Conservation (phyloP, 2,797 vertebrate genomes). For the Smutsia temminckii region DNA sequence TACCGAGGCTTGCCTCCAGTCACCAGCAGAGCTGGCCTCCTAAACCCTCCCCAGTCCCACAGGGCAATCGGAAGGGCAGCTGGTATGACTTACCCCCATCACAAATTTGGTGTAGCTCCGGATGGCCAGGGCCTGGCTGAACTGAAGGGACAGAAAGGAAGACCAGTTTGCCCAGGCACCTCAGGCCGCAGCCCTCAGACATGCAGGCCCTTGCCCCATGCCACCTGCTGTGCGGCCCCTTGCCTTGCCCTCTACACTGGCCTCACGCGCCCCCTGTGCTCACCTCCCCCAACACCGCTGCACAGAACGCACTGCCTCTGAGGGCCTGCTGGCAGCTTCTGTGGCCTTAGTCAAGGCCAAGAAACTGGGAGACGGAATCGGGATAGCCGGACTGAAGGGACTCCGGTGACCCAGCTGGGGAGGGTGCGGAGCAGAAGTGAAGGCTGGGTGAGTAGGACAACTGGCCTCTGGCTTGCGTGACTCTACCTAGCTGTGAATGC, state of each 20-base stretch:
- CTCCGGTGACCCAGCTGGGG: not conserved
- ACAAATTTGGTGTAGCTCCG: conserved; percentile 94
- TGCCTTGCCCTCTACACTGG: not conserved
- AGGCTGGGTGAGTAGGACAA: fast-evolving
- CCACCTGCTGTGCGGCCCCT: not conserved
- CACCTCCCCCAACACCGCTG: fast-evolving
- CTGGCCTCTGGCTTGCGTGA: not conserved
- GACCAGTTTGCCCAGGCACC: not conserved
- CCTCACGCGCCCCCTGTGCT: not conserved
- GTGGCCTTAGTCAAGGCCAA: not conserved
- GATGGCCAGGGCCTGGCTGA: conserved; percentile 91
- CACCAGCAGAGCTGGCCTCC: not conserved
- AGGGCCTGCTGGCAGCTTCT: not conserved
- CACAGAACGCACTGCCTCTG: fast-evolving
- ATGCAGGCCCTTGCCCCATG: not conserved
- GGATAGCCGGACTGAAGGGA: not conserved
- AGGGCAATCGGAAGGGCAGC: not conserved
- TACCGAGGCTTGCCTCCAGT: not conserved
- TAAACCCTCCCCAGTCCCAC: not conserved
- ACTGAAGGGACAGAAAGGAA: conserved; percentile 84
- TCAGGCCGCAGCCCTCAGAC: not conserved
- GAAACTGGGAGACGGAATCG: not conserved
- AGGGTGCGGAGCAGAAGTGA: not conserved
- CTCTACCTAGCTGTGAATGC: fast-evolving
- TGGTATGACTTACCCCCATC: conserved; percentile 88